Percentiles rank a stretch among this genome's conserved stretches.
phyloP scores from a whole-genome alignment of 2,888 invertebrate genomes.

The Blastobasis lacticolella region DNA sequence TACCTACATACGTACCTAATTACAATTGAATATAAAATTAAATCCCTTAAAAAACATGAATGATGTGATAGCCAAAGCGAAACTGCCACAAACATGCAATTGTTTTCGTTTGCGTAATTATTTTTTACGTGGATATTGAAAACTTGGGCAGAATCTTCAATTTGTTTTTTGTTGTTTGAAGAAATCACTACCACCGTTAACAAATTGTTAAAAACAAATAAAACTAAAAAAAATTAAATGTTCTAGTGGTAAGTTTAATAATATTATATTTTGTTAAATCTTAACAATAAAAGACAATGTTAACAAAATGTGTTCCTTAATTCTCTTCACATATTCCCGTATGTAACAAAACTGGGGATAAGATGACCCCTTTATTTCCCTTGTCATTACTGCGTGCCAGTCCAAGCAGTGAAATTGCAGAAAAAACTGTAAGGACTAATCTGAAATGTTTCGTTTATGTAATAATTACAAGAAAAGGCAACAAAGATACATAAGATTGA shows the following conservation, averaged over 20 bases:
- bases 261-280: slow-evolving; percentile 66
- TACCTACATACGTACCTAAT: no score
- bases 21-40: not conserved
- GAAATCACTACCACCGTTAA: slow-evolving; percentile 42
- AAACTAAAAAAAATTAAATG: slow-evolving; percentile 41
- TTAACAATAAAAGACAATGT: slow-evolving; percentile 69
- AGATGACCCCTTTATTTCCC: no score
- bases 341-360: no score
- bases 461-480: no score
- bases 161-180: slow-evolving; percentile 14
- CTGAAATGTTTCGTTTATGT: no score
- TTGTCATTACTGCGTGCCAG: no score
- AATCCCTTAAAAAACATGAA: slow-evolving; percentile 25
- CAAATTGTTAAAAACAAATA: slow-evolving; percentile 24
- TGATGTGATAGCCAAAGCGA: slow-evolving; percentile 38
- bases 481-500: no score
- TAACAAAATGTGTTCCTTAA: slow-evolving; percentile 20
- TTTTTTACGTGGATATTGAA: slow-evolving; percentile 46
- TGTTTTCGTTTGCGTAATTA: slow-evolving; percentile 51
- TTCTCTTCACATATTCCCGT: no score
- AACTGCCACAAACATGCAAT: slow-evolving; percentile 12
- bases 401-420: no score
- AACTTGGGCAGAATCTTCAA: slow-evolving; percentile 19
- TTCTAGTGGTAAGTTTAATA: slow-evolving; percentile 53
- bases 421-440: no score